These are phyloP conservation scores for Cyprinus carpio DNA, from an alignment of 2,113 vertebrate species.

Conservation along the genomic window DNA sequence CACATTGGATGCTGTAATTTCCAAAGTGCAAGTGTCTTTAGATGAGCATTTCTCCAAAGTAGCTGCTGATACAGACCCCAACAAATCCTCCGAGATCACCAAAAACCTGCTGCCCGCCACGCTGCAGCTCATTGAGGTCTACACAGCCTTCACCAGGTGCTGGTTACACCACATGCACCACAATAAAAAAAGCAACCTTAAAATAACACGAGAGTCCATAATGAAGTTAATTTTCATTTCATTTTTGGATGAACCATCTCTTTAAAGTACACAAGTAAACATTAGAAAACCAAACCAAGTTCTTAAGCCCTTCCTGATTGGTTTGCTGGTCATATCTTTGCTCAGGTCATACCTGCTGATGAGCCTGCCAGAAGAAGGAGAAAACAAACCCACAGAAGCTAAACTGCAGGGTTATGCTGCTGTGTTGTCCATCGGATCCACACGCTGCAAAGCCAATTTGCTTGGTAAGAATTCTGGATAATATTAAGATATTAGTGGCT, in stretches of 20 bases:
- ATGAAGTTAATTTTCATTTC: too few relatives aligned
- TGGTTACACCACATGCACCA: background rate
- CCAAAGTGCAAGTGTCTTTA: conserved; percentile 96
- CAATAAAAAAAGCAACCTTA: too few relatives aligned
- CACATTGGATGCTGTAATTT: conserved; percentile 93
- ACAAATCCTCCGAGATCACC: conserved; percentile 91
- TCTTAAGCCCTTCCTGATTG: background rate
- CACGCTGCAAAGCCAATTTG: conserved; percentile 89
- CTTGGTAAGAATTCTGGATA: conserved; percentile 76
- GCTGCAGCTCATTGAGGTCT: conserved; percentile 90
- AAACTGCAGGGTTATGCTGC: conserved; percentile 92
- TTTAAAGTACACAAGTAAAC: background rate
- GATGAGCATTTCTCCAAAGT: conserved; percentile 96
- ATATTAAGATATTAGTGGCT: background rate
- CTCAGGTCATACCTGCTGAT: conserved; percentile 90
- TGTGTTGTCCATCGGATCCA: conserved; percentile 90
- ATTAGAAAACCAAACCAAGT: background rate
- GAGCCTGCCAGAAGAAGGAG: conserved; percentile 90
- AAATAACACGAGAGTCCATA: too few relatives aligned
- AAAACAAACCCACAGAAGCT: conserved; percentile 83
- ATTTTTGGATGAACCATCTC: too few relatives aligned
- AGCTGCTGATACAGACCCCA: conserved; percentile 86
- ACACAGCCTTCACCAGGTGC: conserved; percentile 90
- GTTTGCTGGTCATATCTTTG: conserved; percentile 1
- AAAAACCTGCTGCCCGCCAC: conserved; percentile 95